Conservation (phyloP, 2,888 invertebrate species). For the Adelphocoris suturalis region DNA sequence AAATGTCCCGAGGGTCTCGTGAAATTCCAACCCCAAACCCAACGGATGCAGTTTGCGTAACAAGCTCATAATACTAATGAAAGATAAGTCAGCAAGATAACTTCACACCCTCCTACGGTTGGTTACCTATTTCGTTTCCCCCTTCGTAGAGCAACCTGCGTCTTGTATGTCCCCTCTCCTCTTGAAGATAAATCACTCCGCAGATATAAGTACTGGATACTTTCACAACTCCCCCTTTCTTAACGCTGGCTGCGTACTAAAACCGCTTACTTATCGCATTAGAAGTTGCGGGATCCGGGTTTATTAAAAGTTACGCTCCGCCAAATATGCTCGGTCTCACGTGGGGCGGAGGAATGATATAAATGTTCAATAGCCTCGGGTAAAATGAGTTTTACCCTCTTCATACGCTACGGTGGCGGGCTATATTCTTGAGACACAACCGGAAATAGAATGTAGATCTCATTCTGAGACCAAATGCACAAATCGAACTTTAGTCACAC, state of each 20-base stretch:
- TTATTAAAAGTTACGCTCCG: conserved; percentile 39
- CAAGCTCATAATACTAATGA: conserved; percentile 32
- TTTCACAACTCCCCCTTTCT: background rate
- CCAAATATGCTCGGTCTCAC: background rate
- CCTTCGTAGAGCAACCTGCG: background rate
- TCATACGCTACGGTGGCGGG: background rate
- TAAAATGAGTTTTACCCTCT: background rate
- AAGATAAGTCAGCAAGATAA: conserved; percentile 37
- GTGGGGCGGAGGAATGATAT: background rate
- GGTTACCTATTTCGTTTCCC: conserved; percentile 21
- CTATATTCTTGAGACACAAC: no score
- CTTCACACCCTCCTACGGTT: conserved; percentile 14
- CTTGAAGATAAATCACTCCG: background rate
- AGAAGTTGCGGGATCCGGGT: background rate
- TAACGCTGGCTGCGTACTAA: background rate
- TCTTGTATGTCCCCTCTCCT: background rate
- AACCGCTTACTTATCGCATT: conserved; percentile 36
- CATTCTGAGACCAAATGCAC: no score
- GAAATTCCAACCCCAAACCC: background rate
- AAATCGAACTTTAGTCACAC: no score
- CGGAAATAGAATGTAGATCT: no score
- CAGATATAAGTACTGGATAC: conserved; percentile 6
- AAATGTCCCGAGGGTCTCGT: conserved; percentile 28
- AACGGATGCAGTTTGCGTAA: background rate
- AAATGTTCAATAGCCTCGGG: background rate